These are phyloP conservation scores for Akabosia matsudoensis DNA, from an alignment of 1,140 invertebrate genomes.

Conservation along the genomic window DNA sequence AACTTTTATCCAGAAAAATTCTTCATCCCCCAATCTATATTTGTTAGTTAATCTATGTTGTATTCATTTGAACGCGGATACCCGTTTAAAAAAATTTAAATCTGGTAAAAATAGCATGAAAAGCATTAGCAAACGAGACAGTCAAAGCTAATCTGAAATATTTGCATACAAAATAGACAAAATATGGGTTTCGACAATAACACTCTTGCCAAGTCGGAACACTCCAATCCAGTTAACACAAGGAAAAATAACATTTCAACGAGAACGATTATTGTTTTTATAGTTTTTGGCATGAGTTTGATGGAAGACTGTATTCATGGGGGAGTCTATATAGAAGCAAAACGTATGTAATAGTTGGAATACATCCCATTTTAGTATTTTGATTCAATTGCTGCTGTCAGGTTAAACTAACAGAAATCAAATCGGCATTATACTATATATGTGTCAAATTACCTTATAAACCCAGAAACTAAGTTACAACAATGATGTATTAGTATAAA, in stretches of 20 bases:
- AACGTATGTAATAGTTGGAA: constrained; percentile 6
- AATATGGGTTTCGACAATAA: neutral
- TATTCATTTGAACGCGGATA: no score
- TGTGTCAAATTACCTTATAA: no score
- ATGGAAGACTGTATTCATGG: neutral
- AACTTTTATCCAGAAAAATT: no score
- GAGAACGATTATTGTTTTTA: neutral
- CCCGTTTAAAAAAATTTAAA: no score
- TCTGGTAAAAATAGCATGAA: no score
- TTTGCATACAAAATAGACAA: neutral
- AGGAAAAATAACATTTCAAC: neutral
- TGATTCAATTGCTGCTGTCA: no score
- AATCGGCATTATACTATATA: no score
- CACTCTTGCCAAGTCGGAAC: neutral
- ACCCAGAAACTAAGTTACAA: no score
- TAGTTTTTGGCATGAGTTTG: constrained; percentile 6
- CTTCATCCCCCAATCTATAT: no score
- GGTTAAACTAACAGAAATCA: constrained; percentile 11
- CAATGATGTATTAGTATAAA: no score
- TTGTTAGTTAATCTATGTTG: no score
- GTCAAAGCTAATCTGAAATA: neutral
- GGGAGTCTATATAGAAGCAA: neutral
- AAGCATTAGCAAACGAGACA: no score
- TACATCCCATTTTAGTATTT: constrained; percentile 13
- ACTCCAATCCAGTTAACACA: neutral